These are phyloP conservation scores for Aptenodytes patagonicus DNA, from an alignment of 2,113 vertebrate genomes.

Conservation along the genomic window DNA sequence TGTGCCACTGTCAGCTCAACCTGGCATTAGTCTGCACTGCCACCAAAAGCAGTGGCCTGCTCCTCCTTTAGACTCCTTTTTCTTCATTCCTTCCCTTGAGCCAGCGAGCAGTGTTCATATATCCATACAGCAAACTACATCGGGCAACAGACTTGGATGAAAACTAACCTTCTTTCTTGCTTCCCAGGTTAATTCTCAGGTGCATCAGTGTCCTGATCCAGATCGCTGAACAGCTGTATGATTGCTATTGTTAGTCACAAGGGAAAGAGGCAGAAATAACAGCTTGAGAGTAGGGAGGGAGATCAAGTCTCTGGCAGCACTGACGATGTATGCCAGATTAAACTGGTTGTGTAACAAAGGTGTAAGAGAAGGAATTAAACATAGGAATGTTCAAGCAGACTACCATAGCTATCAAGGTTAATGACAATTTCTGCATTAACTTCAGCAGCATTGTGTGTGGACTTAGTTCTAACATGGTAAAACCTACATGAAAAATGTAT, in stretches of 20 bases:
- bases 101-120: not conserved
- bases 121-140: not conserved
- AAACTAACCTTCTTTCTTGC: not conserved
- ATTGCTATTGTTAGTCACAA: not conserved
- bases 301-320: not conserved
- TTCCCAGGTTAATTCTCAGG: not conserved
- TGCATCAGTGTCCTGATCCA: not conserved
- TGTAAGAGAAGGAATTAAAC: not conserved
- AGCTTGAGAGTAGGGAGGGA: not conserved
- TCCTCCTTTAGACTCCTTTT: not conserved
- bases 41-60: not conserved
- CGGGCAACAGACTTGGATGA: not conserved
- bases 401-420: not conserved
- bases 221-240: not conserved
- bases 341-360: not conserved
- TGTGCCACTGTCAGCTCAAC: not conserved
- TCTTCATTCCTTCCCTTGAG: not conserved
- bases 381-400: not conserved
- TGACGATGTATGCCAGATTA: not conserved
- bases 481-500: not conserved
- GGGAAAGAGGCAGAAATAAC: not conserved
- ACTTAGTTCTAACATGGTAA: not conserved
- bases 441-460: not conserved
- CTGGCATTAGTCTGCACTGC: not conserved
- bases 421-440: not conserved